Conservation (phyloP, 1,140 invertebrate species). For the Platorchestia sp. region DNA sequence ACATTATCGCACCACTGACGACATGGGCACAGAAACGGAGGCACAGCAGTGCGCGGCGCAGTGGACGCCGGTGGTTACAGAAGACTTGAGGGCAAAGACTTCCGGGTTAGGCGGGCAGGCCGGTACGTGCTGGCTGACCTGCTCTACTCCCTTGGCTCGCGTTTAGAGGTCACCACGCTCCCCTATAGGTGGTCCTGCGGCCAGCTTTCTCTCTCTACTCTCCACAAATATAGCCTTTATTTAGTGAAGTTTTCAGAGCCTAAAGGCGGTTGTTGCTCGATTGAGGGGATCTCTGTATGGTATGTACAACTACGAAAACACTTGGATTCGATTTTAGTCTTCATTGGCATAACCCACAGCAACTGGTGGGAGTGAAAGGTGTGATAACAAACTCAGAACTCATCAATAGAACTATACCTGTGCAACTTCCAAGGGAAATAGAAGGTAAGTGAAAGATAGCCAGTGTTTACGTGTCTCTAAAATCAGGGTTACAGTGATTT, state of each 20-base stretch:
- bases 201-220: background rate
- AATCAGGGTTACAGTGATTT: no score
- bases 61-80: background rate
- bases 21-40: background rate
- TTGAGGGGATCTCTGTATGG: no score
- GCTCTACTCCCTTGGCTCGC: background rate
- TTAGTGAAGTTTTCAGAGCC: background rate
- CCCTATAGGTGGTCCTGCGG: background rate
- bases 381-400: no score
- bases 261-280: no score
- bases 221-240: background rate
- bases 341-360: background rate
- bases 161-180: background rate
- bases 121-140: background rate
- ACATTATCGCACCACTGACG: no score
- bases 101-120: background rate
- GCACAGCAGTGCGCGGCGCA: background rate
- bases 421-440: no score
- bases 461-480: no score
- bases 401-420: no score
- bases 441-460: background rate
- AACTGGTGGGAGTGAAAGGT: no score
- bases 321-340: background rate
- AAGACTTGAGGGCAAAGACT: background rate
- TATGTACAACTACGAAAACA: no score